Evolutionary conservation across 2,797 vertebrate species (phyloP), one percentile per base, ranked within the genome.

Genomic region (Borostomias antarcticus): DNA sequence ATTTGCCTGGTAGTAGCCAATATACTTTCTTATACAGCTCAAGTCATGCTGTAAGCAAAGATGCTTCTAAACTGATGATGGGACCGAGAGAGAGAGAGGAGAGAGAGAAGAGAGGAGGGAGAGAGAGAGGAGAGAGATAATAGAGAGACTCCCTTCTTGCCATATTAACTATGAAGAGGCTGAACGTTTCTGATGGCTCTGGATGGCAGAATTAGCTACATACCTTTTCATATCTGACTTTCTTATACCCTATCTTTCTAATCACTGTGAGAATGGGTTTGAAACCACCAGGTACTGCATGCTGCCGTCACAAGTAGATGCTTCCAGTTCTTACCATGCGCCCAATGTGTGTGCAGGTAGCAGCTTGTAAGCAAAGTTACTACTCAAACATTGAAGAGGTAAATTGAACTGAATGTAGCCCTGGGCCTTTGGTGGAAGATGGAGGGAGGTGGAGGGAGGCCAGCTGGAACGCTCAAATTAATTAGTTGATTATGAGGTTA

Each of bases 351-450:
- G 23, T 43, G 15, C 23, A 32, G 47, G 15, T n/a, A 30, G 53
- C 58, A 60, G 37, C 35, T 56, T 54, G n/a, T 58, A 58, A 13
- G 30, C 32, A 58, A 11, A 58, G 56, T 23, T 23, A 35, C 30
- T 57, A 33, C 23, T 13, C 35, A 26, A 60, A 60, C 37, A 60
- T 43, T 60, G 21, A 51, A 51, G 50, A 51, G 15, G 50, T 28
- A 7, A 1, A 54, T 54, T 54, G 15, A 5, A 59, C 40, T 40
- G 5, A 28, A 60, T 43, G 15, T 6, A 60, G 15, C 58, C 10
- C 23, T 43, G 37, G 23, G 37, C 10, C 23, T 60, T 15, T 28
- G 19, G 43, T 21, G 19, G 11, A 32, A 60, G 35, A 25, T n/a
- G n/a, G n/a, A n/a, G n/a, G 26, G 10, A 26, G 35, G 25, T 59